Base-by-base conservation (phyloP, 2,888 invertebrate genomes). In the Glaucopsyche alexis region DNA sequence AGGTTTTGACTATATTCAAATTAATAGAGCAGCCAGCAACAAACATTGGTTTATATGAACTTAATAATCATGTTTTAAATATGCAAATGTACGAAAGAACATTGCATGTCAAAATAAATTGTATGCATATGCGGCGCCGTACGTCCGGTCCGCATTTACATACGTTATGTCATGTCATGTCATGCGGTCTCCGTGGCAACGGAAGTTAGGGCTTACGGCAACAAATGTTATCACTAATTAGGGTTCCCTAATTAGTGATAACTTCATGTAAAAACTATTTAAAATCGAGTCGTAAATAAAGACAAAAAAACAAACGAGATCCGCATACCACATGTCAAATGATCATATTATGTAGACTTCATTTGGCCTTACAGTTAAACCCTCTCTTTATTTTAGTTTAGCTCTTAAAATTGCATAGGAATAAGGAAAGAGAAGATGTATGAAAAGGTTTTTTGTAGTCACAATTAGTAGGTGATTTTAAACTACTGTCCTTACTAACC, bases 81-180 rank as follows among this genome's bases (percentile, higher is more conserved):
- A 60, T 60, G 60, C 60, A 60, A 60, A 60, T 60, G 2, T 45
- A 45, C 11, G 42, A 45, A 45, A 16, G 45, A 19, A 45, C 45
- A 47, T 69, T 69, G 69, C 69, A 69, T 69, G 69, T 69, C 69
- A 47, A 19, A 69, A 47, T 29, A 69, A 69, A 69, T 69, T 69
- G 69, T 69, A 49, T 69, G 69, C 49, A 69, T 69, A 69, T 69
- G 19, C 45, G 69, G 49, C 69, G 50, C 16, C 64, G 65, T 49
- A 50, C 72, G 50, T 52, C 70, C 69, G 73, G 42, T n/a, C 69
- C 40, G 45, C 67, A 73, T 72, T 64, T 52, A 67, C 64, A 52
- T 52, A 70, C 66, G 52, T 75, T 52, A 66, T 67, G 66, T 72
- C 72, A 29, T 52, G 66, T 66, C 72, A 29, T 67, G 66, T 66